phyloP scores from a whole-genome alignment of 2,888 invertebrate species.

The Scaptodrosophila latifasciaeformis region DNA sequence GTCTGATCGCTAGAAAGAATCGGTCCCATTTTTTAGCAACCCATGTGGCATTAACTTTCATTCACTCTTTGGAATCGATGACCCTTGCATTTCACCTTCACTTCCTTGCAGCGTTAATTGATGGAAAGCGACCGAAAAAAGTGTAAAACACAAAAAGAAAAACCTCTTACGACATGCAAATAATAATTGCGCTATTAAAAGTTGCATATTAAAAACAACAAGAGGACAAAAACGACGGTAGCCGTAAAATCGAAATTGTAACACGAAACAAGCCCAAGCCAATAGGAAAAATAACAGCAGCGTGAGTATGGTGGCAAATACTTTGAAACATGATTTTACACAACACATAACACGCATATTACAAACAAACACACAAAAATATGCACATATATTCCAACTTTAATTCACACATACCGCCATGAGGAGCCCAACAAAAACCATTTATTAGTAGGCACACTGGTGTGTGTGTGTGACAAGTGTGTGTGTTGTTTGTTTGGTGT shows the following conservation, averaged over 20 bases:
- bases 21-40: no score
- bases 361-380: background rate
- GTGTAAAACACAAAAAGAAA: no score
- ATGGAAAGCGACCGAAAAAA: no score
- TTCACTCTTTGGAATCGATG: background rate
- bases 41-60: slow-evolving; percentile 47
- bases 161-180: slow-evolving; percentile 64
- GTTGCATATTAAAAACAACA: slow-evolving; percentile 63
- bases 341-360: slow-evolving; percentile 9
- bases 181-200: slow-evolving; percentile 68
- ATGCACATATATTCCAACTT: slow-evolving; percentile 2
- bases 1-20: no score
- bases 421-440: background rate
- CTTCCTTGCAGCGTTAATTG: no score
- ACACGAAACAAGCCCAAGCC: slow-evolving; percentile 24
- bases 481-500: slow-evolving; percentile 8
- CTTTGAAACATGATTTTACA: slow-evolving; percentile 41
- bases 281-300: slow-evolving; percentile 1
- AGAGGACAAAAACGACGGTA: slow-evolving; percentile 24
- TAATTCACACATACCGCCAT: background rate
- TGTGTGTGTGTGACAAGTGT: slow-evolving; percentile 18
- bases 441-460: slow-evolving; percentile 8
- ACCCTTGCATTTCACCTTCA: no score
- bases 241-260: slow-evolving; percentile 12
- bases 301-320: slow-evolving; percentile 26